Conservation (phyloP, 2,113 vertebrate species). For the Nesospiza acunhae region DNA sequence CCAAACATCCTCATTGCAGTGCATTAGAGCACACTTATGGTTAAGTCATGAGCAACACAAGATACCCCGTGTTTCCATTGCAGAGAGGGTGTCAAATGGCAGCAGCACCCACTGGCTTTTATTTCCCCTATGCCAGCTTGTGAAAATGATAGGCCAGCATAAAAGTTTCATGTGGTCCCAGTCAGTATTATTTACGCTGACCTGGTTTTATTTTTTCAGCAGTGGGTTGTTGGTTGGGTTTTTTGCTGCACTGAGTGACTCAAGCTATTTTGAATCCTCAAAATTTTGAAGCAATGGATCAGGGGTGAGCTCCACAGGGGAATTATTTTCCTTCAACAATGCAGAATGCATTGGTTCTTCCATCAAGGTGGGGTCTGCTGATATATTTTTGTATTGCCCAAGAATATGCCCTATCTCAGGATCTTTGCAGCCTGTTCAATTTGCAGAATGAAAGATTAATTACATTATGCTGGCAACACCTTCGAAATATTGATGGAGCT, state of each 20-base stretch:
- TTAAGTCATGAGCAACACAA: slow-evolving; percentile 85
- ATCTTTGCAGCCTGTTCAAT: slow-evolving; percentile 69
- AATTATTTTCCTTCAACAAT: slow-evolving; percentile 24
- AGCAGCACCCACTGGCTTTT: slow-evolving; percentile 12
- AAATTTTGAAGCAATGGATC: slow-evolving; percentile 16
- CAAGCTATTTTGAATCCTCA: neutral
- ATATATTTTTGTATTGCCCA: slow-evolving; percentile 35
- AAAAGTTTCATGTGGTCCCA: slow-evolving; percentile 69
- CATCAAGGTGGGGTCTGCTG: slow-evolving; percentile 42
- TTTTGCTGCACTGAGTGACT: neutral
- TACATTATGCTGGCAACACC: slow-evolving; percentile 61
- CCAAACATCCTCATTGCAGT: slow-evolving; percentile 67
- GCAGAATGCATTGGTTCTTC: neutral
- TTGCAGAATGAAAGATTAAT: slow-evolving; percentile 78
- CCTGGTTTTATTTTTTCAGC: slow-evolving; percentile 38
- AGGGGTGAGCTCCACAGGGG: neutral
- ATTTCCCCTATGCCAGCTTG: slow-evolving; percentile 51
- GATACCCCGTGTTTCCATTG: slow-evolving; percentile 68
- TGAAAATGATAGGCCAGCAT: slow-evolving; percentile 69
- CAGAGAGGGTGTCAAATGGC: slow-evolving; percentile 66
- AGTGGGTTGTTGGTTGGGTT: neutral
- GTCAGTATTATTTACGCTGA: slow-evolving; percentile 63
- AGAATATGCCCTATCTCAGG: slow-evolving; percentile 59
- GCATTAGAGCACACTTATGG: slow-evolving; percentile 72
- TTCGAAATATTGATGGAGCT: slow-evolving; percentile 61